Base-by-base conservation (phyloP, 2,888 invertebrate genomes). In the Tridacna crocea region DNA sequence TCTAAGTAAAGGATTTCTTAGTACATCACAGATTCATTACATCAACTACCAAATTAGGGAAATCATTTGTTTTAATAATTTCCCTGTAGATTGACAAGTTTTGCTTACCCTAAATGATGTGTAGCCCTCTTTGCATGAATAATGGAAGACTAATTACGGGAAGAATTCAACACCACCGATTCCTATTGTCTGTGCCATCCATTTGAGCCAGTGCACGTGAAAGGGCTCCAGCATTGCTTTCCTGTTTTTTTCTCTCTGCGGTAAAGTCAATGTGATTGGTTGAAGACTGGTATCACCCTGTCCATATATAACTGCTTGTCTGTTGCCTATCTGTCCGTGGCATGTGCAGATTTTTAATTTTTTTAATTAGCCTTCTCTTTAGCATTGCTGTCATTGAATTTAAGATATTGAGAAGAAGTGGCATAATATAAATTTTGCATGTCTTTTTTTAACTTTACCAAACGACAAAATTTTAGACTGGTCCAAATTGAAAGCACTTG, bases 61-160 rank as follows among this genome's bases (percentile, higher is more conserved):
- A 82, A 81, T 84, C 84, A 82, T 84, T 84, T 82, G 81, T 81
- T 84, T 84, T 84, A 84, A 84, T 84, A 81, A 81, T 82, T 72
- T 75, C 77, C n/a, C 55, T 24, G 63, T 61, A 73, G 72, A 77
- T 77, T 84, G 84, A 82, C 84, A 84, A 72, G 47, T 75, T 80
- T 81, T 84, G 79, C 84, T 79, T 84, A 84, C 72, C 36, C 46
- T 74, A 80, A 65, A 74, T 60, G 72, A 48, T 74, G 58, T 46
- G 60, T 48, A 68, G 73, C 73, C 76, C 77, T 47, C 68, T 77
- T 72, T 24, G 65, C 61, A 84, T 84, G 81, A 81, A 84, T 84
- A 81, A 84, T 84, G 60, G 72, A 84, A 15, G 55, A 81, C 79
- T 79, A 84, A 84, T 84, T 79, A 84, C 74, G 55, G 66, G 70